Percentiles rank a stretch among this genome's conserved stretches.
Conservation (phyloP, 2,888 invertebrate genomes). For the Lepidochitona cinerea region DNA sequence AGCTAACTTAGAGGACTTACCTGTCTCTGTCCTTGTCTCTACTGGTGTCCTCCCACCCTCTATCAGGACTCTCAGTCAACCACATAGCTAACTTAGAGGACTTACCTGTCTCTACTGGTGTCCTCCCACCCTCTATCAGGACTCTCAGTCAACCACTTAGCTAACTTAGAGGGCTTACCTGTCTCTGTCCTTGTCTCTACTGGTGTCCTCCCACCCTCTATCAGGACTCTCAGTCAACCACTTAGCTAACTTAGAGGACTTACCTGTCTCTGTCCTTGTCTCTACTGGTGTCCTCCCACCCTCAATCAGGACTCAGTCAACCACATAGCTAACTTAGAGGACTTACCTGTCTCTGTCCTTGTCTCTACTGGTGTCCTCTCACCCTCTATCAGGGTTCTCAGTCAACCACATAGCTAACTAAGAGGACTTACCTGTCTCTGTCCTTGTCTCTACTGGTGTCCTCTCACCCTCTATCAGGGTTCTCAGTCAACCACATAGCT, state of each 20-base stretch:
- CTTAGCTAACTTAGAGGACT: background rate
- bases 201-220: background rate
- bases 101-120: background rate
- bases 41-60: background rate
- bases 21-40: background rate
- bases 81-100: background rate
- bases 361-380: background rate
- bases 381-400: too few species aligned
- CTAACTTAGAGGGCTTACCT: background rate
- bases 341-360: background rate
- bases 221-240: too few species aligned
- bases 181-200: background rate
- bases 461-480: background rate
- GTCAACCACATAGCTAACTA: too few species aligned
- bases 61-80: too few species aligned
- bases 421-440: background rate
- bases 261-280: background rate
- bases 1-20: background rate
- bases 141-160: too few species aligned
- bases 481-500: too few species aligned
- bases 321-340: too few species aligned
- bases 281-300: background rate
- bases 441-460: background rate
- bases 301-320: too few species aligned
- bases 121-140: background rate